Conservation (phyloP, 2,888 invertebrate genomes). For the Cephus nigrinus region DNA sequence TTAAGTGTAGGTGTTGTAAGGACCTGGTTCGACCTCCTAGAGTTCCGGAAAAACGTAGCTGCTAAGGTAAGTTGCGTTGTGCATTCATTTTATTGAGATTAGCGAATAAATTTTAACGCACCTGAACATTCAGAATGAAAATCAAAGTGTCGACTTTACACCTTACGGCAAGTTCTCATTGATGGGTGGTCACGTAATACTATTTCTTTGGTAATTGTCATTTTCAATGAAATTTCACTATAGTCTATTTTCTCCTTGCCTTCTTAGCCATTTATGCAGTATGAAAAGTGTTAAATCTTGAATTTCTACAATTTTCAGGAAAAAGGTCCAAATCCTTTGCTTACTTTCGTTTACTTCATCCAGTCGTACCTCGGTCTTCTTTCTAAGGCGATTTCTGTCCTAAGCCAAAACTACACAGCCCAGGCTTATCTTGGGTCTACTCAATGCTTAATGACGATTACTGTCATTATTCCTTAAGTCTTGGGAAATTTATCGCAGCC, state of each 20-base stretch:
- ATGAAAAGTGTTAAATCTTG: background rate
- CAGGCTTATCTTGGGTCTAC: constrained; percentile 6
- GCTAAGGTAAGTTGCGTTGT: background rate
- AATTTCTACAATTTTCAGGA: background rate
- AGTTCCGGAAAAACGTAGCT: background rate
- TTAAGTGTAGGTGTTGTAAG: too few relatives aligned
- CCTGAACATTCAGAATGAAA: background rate
- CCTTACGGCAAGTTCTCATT: background rate
- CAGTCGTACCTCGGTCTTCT: background rate
- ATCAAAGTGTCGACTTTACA: background rate
- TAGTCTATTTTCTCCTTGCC: background rate
- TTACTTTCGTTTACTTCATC: background rate
- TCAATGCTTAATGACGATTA: constrained; percentile 9
- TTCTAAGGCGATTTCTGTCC: background rate
- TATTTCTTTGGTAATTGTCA: too few relatives aligned
- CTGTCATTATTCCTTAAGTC: constrained; percentile 5
- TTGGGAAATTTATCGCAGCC: constrained; percentile 6
- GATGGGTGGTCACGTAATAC: background rate
- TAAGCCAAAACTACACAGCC: background rate
- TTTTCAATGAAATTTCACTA: background rate
- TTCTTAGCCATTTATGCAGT: background rate
- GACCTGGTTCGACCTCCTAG: background rate
- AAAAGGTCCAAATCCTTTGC: background rate
- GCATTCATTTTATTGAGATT: background rate
- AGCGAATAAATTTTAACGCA: background rate